A percentile compares a stretch with the other conserved stretches of the same genome.
These are phyloP conservation scores for Spodoptera littoralis DNA, from an alignment of 2,888 invertebrate species.

Conservation along the genomic window DNA sequence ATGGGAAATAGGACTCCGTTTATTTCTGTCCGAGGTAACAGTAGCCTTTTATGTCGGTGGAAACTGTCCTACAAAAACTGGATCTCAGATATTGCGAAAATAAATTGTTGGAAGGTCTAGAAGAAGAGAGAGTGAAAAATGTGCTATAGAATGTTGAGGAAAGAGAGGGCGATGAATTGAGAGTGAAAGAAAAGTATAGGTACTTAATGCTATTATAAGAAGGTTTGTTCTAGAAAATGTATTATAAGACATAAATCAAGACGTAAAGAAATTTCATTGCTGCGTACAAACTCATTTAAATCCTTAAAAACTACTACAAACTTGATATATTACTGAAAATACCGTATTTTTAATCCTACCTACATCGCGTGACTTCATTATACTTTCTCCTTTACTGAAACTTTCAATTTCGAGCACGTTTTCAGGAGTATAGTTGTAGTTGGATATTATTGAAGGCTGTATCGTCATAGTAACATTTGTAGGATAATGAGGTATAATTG, in stretches of 20 bases:
- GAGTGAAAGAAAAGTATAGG: no score
- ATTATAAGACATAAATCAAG: no score
- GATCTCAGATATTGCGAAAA: no score
- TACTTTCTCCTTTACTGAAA: constrained; percentile 10
- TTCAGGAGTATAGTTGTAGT: neutral
- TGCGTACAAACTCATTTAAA: no score
- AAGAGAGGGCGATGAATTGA: no score
- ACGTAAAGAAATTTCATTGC: no score
- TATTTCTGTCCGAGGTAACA: constrained; percentile 17
- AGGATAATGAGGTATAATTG: neutral
- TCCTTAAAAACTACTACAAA: neutral
- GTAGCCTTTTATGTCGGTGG: constrained; percentile 1
- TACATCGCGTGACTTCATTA: constrained; percentile 39
- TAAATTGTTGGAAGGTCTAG: no score
- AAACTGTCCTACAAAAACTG: constrained; percentile 8
- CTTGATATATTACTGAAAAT: constrained; percentile 8
- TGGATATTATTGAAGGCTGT: neutral
- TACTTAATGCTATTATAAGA: no score
- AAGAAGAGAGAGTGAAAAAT: no score
- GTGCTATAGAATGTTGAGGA: no score
- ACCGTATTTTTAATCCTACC: neutral
- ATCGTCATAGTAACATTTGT: neutral
- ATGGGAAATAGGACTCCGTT: constrained; percentile 36
- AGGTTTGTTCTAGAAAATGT: no score
- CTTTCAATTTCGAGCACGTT: constrained; percentile 16